Evolutionary conservation across 2,888 invertebrate genomes (phyloP).

Genomic region (Cyrtodaria siliqua): DNA sequence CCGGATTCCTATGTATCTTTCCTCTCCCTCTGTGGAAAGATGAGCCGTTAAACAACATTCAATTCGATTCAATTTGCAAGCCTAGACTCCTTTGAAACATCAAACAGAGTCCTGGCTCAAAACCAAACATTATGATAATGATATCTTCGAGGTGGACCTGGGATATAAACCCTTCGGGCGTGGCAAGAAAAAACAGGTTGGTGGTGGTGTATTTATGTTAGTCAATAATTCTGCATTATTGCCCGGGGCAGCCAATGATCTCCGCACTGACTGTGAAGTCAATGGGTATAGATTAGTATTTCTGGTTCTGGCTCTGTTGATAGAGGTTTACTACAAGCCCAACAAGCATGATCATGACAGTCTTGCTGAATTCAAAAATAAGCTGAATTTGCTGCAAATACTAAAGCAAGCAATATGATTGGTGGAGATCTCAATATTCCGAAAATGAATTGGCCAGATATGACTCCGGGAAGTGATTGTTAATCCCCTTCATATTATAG

Average conservation of each 20-base stretch:
- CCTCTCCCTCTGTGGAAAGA: no score
- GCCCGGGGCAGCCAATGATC: conserved; percentile 10
- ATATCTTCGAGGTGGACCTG: no score
- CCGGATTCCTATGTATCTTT: no score
- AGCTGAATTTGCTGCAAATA: conserved; percentile 9
- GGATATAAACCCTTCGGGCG: no score
- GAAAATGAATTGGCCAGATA: conserved; percentile 16
- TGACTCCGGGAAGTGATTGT: conserved; percentile 16
- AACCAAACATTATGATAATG: no score
- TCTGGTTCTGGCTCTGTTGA: conserved; percentile 1
- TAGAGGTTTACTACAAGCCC: conserved; percentile 13
- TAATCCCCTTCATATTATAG: conserved; percentile 19
- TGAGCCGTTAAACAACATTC: no score
- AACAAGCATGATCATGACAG: conserved; percentile 6
- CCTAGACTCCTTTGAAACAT: no score
- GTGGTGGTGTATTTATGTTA: conserved; percentile 11
- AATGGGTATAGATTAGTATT: conserved; percentile 7
- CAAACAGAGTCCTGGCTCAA: no score
- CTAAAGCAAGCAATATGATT: conserved; percentile 12
- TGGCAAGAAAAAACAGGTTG: no score
- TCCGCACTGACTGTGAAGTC: conserved; percentile 5
- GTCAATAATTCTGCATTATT: conserved; percentile 4
- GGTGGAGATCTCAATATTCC: conserved; percentile 34
- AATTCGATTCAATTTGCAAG: no score
- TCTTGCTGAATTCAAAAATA: conserved; percentile 24